Evolutionary conservation across 2,797 vertebrate species (phyloP).

Genomic region (Enteromius fasciolatus): DNA sequence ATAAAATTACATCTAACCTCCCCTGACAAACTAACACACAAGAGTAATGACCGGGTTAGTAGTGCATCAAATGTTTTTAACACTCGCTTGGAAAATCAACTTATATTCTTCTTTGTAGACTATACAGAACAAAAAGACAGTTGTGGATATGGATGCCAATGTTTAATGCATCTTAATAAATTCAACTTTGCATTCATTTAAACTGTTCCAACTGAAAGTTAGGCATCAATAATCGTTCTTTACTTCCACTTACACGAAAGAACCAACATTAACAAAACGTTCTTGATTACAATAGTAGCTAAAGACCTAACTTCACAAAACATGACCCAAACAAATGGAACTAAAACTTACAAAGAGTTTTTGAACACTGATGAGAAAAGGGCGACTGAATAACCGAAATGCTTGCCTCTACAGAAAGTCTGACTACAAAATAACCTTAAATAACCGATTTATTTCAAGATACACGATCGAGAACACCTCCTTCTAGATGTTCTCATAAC

Average conservation of each 20-base stretch:
- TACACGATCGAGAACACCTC: conserved; percentile 44
- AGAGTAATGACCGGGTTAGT: conserved; percentile 49
- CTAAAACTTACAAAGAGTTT: conserved; percentile 43
- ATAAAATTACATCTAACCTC: conserved; percentile 67
- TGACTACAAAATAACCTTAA: conserved; percentile 32
- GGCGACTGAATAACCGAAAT: conserved; percentile 29
- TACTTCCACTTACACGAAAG: conserved; percentile 43
- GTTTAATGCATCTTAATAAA: conserved; percentile 34
- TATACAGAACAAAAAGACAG: conserved; percentile 32
- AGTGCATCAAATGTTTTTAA: conserved; percentile 10
- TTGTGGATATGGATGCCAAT: conserved; percentile 18
- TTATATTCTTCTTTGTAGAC: conserved; percentile 24
- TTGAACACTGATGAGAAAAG: conserved; percentile 51
- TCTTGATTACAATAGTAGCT: conserved; percentile 39
- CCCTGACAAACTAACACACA: conserved; percentile 62
- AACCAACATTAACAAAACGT: conserved; percentile 38
- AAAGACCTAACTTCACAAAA: conserved; percentile 53
- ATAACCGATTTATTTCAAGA: conserved; percentile 27
- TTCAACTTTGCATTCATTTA: conserved; percentile 19
- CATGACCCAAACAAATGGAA: not conserved
- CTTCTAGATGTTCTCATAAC: conserved; percentile 30
- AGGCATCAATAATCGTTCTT: conserved; percentile 40
- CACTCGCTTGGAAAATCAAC: conserved; percentile 16
- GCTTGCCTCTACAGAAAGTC: conserved; percentile 37
- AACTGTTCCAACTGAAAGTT: conserved; percentile 42